Base-by-base conservation (phyloP, 2,888 invertebrate species). In the Cyaniris semiargus region DNA sequence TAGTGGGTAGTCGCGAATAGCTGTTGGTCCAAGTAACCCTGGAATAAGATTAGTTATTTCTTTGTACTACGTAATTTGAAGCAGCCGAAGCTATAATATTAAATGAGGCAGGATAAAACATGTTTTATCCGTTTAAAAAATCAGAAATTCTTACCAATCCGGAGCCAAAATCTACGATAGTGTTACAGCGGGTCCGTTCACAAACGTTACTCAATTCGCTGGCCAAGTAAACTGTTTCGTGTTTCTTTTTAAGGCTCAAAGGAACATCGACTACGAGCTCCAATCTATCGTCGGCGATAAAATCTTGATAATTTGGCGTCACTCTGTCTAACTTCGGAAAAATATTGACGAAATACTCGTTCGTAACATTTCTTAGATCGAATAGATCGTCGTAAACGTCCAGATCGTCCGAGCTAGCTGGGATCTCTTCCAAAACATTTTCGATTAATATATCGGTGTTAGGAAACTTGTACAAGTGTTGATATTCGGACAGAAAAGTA, bases 11-110 rank as follows among this genome's bases (percentile, higher is more conserved):
- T 90, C 83, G 95, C 90, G 83, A 94, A 90, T 34, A 97, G 84
- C n/a, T 95, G 85, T 85, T 96, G 96, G 80, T 96, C 96, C 74
- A 97, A 89, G 84, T 97, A 97, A 0, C 97, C 97, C 96, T 96
- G 86, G 78, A 94, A 91, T 79, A 70, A 44, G 8, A 66, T 38
- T 27, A 76, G 21, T 3, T 23, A 38, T 44, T 13, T 44, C 13
- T 44, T 44, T 3, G 44, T 10, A 13, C 0, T 3, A 44, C 44
- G 38, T 38, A 38, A 38, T 38, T 38, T 10, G 0, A 10, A 44
- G n/a, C 8, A 8, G 1, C n/a, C 7, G 21, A 21, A 8, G n/a
- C 3, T 21, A 21, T n/a, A 56, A 21, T 58, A 18, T 48, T 56
- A 7, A n/a, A 7, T 6, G 5, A n/a, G 34, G 7, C 34, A 7